These are phyloP conservation scores for Lepidonotus clava DNA, from an alignment of 2,888 invertebrate genomes.

Conservation along the genomic window DNA sequence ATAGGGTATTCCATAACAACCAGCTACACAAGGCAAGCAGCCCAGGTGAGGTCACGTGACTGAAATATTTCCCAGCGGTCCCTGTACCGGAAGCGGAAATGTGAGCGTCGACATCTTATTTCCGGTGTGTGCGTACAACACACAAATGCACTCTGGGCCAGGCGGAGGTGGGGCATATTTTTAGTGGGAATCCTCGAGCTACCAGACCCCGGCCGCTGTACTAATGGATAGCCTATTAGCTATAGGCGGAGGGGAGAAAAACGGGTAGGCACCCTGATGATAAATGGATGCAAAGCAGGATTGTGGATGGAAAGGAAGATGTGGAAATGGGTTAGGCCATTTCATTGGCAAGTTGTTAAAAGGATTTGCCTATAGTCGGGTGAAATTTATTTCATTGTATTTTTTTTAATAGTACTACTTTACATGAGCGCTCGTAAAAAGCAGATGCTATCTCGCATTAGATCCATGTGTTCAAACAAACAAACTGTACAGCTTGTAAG, in stretches of 20 bases:
- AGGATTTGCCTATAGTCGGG: background rate
- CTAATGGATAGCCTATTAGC: conserved; percentile 15
- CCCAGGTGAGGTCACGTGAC: background rate
- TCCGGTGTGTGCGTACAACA: conserved; percentile 29
- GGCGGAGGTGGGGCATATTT: background rate
- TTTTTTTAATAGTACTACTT: no score
- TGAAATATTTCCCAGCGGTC: background rate
- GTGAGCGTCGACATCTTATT: background rate
- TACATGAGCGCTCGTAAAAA: background rate
- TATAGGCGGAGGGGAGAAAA: background rate
- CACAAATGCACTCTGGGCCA: conserved; percentile 24
- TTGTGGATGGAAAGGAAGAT: background rate
- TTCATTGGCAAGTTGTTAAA: background rate
- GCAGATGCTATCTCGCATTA: background rate
- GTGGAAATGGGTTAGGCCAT: background rate
- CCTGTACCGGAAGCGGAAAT: conserved; percentile 21
- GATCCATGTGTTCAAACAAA: background rate
- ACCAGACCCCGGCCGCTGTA: background rate
- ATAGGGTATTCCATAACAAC: no score
- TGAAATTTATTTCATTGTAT: no score
- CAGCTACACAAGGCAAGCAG: no score
- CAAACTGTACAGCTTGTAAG: no score
- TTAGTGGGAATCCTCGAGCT: background rate
- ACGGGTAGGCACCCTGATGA: background rate
- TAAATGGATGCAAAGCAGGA: background rate